phyloP scores from a whole-genome alignment of 2,797 vertebrate genomes.

The Naso thynnoides region DNA sequence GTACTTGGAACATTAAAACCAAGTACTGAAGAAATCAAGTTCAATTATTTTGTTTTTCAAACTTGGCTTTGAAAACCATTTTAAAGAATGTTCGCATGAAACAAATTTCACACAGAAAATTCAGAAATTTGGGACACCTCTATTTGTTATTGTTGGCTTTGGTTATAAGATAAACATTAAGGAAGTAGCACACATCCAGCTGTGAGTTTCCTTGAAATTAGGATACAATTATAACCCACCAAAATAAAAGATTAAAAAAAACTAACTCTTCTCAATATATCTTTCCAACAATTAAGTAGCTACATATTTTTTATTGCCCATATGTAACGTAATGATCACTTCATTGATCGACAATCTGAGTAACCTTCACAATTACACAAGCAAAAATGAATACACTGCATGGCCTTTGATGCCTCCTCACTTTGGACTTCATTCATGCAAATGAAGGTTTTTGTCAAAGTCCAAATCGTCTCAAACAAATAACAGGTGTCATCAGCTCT shows the following conservation, averaged over 20 bases:
- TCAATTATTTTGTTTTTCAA: conserved; percentile 18
- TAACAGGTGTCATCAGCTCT: background rate
- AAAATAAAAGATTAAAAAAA: background rate
- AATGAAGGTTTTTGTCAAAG: conserved; percentile 37
- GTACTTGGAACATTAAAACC: background rate
- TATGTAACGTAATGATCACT: conserved; percentile 34
- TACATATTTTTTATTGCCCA: conserved; percentile 40
- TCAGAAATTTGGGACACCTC: conserved; percentile 13
- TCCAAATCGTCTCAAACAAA: conserved; percentile 3
- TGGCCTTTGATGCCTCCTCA: conserved; percentile 27
- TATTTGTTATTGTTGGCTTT: conserved; percentile 41
- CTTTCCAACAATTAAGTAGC: conserved; percentile 13
- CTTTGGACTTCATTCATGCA: conserved; percentile 15
- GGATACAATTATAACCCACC: conserved; percentile 14
- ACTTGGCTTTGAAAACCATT: conserved; percentile 22
- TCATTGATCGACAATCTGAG: conserved; percentile 39
- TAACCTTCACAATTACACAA: conserved; percentile 50
- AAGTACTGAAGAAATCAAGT: conserved; percentile 21
- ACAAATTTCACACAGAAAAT: conserved; percentile 15
- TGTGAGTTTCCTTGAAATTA: conserved; percentile 23
- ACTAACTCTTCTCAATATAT: conserved; percentile 15
- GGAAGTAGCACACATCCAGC: conserved; percentile 30
- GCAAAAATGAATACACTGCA: conserved; percentile 55
- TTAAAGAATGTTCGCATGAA: conserved; percentile 14
- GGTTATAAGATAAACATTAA: conserved; percentile 27